Evolutionary conservation across 2,797 vertebrate genomes (phyloP).

Genomic region (Lophotriccus pileatus): DNA sequence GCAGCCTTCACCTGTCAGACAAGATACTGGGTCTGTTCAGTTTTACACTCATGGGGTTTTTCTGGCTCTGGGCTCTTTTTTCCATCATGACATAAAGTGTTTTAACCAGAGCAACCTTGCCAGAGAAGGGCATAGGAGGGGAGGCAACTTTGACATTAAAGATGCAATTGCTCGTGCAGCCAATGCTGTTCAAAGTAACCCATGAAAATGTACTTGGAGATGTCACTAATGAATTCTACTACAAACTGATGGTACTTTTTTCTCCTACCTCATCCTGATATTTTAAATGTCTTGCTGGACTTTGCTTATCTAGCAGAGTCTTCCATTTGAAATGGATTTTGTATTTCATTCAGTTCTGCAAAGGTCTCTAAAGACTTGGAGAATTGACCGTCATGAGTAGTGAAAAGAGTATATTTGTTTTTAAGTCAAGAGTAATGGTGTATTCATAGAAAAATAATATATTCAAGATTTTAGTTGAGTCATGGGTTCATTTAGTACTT

Average conservation of each 20-base stretch:
- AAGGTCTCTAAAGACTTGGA: neutral
- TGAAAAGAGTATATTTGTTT: neutral
- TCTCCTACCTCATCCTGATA: neutral
- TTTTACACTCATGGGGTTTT: neutral
- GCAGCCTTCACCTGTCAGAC: neutral
- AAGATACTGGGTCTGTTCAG: slow-evolving; percentile 24
- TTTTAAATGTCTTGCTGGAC: neutral
- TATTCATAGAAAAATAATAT: neutral
- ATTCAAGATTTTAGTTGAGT: neutral
- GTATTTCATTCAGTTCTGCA: neutral
- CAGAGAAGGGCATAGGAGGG: neutral
- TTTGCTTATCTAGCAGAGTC: neutral
- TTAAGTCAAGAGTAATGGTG: neutral
- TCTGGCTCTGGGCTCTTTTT: neutral
- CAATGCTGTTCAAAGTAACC: neutral
- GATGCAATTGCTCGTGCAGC: neutral
- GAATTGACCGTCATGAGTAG: neutral
- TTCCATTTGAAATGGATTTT: neutral
- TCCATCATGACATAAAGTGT: neutral
- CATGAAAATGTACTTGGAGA: neutral
- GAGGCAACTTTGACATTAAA: neutral
- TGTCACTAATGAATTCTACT: neutral
- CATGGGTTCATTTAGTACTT: neutral
- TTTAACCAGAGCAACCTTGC: neutral
- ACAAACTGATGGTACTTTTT: neutral